Evolutionary conservation across 2,797 vertebrate species (phyloP), one percentile per base, ranked within the genome.

Genomic region (Danio kyathit): DNA sequence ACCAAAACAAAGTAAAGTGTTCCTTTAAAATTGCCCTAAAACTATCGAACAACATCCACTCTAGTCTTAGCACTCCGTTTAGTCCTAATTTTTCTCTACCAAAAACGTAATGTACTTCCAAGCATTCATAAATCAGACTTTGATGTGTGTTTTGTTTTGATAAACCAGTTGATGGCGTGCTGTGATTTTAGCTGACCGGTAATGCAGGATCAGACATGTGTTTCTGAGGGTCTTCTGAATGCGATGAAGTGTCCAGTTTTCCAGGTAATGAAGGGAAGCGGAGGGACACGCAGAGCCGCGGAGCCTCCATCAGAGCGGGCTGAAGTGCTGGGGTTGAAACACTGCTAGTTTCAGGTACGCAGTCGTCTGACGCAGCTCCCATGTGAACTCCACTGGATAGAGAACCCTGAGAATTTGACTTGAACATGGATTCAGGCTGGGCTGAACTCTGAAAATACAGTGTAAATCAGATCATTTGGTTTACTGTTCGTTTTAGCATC

Each of bases 231-330:
- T 94, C 93, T 57, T 90, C 83, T 60, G 89, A 88, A 88, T 89
- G 92, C 0, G 91, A 81, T 51, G 82, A 77, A 52, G 91, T 82
- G 84, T 96, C 93, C 81, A 99, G 92, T 86, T 95, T 94, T 82
- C 94, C 95, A 0, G 97, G 97, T 69, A 98, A 94, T 1, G 97
- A 98, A 38, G 95, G 94, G 87, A 93, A 97, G 16, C 89, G 94
- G 52, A 91, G 88, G 67, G 92, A 92, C 77, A 83, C 14, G 12
- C 83, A 71, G 21, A 93, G 90, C 84, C 86, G 86, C 10, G 86
- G 76, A 79, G 84, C 89, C 85, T 84, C 92, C 72, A 80, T 61
- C 12, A 87, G 59, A 38, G 86, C 78, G 19, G 88, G 44, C 54
- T 63, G 69, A 38, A 63, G 57, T 5, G 5, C 51, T 56, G 86